Conservation (phyloP, 2,888 invertebrate species). For the Microdon myrmicae region DNA sequence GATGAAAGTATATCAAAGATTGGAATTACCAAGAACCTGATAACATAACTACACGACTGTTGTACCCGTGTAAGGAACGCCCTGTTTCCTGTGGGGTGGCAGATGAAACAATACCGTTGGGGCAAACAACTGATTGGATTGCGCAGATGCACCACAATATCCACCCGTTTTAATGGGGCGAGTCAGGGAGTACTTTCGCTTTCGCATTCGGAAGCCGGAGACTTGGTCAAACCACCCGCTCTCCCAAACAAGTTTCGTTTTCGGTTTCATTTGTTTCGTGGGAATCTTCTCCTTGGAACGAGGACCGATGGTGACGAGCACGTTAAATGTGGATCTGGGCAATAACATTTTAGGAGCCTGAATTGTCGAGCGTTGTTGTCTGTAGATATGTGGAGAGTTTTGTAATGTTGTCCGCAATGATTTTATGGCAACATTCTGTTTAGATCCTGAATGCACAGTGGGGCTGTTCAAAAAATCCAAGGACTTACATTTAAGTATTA, state of each 20-base stretch:
- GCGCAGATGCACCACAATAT: slow-evolving; percentile 31
- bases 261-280: slow-evolving; percentile 49
- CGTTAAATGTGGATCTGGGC: slow-evolving; percentile 34
- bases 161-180: slow-evolving; percentile 1
- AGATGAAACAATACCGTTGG: too few relatives aligned
- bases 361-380: slow-evolving; percentile 4
- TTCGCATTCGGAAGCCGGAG: slow-evolving; percentile 42
- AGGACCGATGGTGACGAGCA: slow-evolving; percentile 11
- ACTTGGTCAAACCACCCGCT: slow-evolving; percentile 6
- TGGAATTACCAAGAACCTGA: slow-evolving; percentile 33
- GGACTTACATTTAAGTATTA: too few relatives aligned
- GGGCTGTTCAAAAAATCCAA: too few relatives aligned
- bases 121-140: slow-evolving; percentile 37
- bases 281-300: slow-evolving; percentile 24
- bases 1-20: slow-evolving; percentile 45
- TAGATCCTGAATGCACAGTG: too few relatives aligned
- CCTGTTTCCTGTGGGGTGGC: too few relatives aligned
- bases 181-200: slow-evolving; percentile 32
- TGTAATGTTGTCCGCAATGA: slow-evolving; percentile 22
- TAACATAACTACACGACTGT: slow-evolving; percentile 27
- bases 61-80: slow-evolving; percentile 2
- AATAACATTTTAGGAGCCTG: slow-evolving; percentile 33
- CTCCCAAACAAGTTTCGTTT: slow-evolving; percentile 44
- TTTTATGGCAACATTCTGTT: too few relatives aligned
- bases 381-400: slow-evolving; percentile 11